A percentile compares a stretch with the other conserved stretches of the same genome.
These are phyloP conservation scores for Wasmannia auropunctata DNA, from an alignment of 1,140 invertebrate species.

Conservation along the genomic window DNA sequence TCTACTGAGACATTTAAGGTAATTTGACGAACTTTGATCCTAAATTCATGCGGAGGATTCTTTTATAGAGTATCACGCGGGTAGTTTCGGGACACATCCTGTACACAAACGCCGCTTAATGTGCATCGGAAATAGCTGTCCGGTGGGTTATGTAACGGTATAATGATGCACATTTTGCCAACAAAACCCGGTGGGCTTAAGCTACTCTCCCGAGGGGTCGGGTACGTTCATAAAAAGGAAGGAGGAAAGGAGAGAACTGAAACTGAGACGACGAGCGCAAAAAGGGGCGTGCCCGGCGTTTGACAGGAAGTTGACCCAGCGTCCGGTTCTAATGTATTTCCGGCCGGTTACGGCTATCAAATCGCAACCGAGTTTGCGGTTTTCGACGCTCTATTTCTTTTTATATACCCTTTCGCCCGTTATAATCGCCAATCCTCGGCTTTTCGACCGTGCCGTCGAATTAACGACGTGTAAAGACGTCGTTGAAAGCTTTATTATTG, in stretches of 20 bases:
- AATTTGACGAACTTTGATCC: not conserved
- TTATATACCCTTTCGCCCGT: conserved; percentile 11
- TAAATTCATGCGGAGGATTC: not conserved
- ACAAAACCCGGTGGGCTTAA: conserved; percentile 27
- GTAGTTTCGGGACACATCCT: not conserved
- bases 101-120: conserved; percentile 27
- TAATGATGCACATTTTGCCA: conserved; percentile 35
- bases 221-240: conserved; percentile 32
- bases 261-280: conserved; percentile 10
- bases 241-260: conserved; percentile 28
- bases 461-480: conserved; percentile 32
- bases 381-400: conserved; percentile 62
- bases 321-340: conserved; percentile 82
- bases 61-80: not conserved
- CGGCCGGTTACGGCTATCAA: conserved; percentile 79
- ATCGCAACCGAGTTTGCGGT: conserved; percentile 77
- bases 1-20: not conserved
- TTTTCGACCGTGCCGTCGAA: conserved; percentile 13
- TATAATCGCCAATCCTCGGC: conserved; percentile 48
- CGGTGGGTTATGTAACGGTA: conserved; percentile 27
- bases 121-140: conserved; percentile 49
- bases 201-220: not conserved
- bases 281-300: conserved; percentile 30
- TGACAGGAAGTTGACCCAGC: conserved; percentile 75
- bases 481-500: conserved; percentile 43